Percentiles rank a stretch among this genome's conserved stretches.
Evolutionary conservation across 2,888 invertebrate species (phyloP).

Genomic region (Hipparchia semele): DNA sequence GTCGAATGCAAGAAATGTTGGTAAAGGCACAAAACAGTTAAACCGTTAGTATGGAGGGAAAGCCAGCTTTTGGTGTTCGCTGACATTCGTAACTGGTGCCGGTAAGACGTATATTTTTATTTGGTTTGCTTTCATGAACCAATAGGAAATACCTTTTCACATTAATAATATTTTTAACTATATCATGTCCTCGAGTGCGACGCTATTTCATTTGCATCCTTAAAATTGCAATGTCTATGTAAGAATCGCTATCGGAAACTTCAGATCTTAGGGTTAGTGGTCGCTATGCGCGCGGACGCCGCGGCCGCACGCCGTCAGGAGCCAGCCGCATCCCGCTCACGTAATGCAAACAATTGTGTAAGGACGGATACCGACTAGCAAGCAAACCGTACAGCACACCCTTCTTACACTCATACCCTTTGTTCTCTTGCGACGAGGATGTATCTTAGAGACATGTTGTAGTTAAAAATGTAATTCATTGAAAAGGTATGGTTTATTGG

Average conservation of each 20-base stretch:
- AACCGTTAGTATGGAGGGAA: constrained; percentile 68
- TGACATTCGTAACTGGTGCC: constrained; percentile 67
- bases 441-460: constrained; percentile 79
- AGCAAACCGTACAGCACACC: constrained; percentile 59
- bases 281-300: constrained; percentile 52
- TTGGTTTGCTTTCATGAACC: constrained; percentile 74
- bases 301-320: constrained; percentile 37
- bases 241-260: constrained; percentile 70
- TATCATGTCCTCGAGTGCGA: constrained; percentile 81
- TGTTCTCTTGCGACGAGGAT: constrained; percentile 63
- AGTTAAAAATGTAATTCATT: constrained; percentile 75
- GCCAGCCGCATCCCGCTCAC: constrained; percentile 39
- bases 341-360: constrained; percentile 83
- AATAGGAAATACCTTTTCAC: constrained; percentile 83
- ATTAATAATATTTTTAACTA: constrained; percentile 81
- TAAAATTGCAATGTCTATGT: constrained; percentile 61
- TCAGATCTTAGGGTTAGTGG: constrained; percentile 79
- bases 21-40: constrained; percentile 67
- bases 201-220: constrained; percentile 78
- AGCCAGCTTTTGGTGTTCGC: constrained; percentile 79
- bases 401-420: constrained; percentile 54
- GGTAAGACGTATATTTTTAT: constrained; percentile 65
- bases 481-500: constrained; percentile 83
- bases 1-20: constrained; percentile 59
- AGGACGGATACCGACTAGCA: constrained; percentile 79